Conservation (phyloP, 2,113 vertebrate genomes). For the Alces alces region DNA sequence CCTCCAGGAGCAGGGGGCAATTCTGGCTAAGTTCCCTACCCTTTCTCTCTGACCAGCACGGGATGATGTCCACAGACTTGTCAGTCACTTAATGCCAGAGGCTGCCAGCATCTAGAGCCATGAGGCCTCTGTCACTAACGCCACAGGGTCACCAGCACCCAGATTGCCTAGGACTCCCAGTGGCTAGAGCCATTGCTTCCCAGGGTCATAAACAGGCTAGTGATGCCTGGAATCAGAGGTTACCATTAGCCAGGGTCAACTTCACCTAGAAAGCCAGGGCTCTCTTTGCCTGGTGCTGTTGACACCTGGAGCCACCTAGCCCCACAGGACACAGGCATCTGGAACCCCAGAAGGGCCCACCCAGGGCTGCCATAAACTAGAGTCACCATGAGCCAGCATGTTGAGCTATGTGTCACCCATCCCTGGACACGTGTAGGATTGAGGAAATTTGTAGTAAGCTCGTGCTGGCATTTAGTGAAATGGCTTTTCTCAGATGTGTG, state of each 20-base stretch:
- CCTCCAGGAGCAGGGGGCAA: rapidly evolving
- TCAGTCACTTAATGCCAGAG: neutral
- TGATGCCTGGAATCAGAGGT: neutral
- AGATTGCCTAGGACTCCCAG: neutral
- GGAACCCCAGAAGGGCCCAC: neutral
- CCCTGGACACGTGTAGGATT: neutral
- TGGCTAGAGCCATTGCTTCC: neutral
- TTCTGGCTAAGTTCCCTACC: neutral
- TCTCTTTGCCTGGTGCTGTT: neutral
- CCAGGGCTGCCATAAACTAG: neutral
- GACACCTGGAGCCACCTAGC: neutral
- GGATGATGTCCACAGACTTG: neutral
- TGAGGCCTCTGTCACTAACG: neutral
- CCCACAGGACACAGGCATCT: neutral
- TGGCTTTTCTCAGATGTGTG: neutral
- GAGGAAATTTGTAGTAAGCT: neutral
- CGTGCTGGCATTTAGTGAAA: neutral
- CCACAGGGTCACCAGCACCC: neutral
- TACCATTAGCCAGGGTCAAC: neutral
- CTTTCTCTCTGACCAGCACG: neutral
- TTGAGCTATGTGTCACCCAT: neutral
- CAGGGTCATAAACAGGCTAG: neutral
- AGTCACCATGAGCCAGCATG: neutral
- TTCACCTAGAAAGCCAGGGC: neutral
- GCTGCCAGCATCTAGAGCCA: neutral